Base-by-base conservation (phyloP, 2,797 vertebrate genomes). In the Graptemys geographica region DNA sequence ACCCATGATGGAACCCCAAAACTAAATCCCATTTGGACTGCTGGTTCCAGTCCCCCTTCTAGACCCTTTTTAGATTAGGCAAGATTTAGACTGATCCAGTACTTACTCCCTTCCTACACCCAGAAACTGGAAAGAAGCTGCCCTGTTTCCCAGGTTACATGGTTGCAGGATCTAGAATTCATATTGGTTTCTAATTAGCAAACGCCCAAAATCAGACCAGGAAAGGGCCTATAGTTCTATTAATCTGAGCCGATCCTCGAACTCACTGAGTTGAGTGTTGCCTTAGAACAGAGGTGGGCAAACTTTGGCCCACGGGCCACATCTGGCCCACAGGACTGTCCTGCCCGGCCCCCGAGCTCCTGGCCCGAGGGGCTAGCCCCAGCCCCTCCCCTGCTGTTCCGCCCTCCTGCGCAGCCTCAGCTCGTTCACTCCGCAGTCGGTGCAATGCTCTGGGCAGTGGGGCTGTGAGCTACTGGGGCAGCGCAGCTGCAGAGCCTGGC, bases 31-130 rank as follows among this genome's bases (percentile, higher is more conserved):
- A 72, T 41, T 72, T 72, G 65, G n/a, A 72, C 11, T 37, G 33
- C 19, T 37, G 65, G n/a, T 72, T 37, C 69, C 5, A 41, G 19
- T 72, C 21, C 11, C 21, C 37, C 21, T 41, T 41, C 37, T 72
- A 72, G 69, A 72, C 13, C 16, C 16, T 65, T 65, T 65, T 65
- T 65, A 72, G 37, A 8, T 78, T 28, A 47, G 25, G 47, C 44
- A 78, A 78, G 25, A 78, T 25, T 78, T 16, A 15, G 74, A 78
- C 27, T 49, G 15, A 78, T 49, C 44, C 41, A 47, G 6, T 47
- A 76, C 41, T 28, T 76, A 12, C 21, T 12, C 15, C 25, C 16
- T 37, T 85, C 2, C 0, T 44, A 27, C 15, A 4, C 0, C 0
- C 11, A n/a, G 47, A 83, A 84, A 23, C 52, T 90, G 6, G 18